Conservation (phyloP, 2,888 invertebrate genomes). For the Tachina lurida region DNA sequence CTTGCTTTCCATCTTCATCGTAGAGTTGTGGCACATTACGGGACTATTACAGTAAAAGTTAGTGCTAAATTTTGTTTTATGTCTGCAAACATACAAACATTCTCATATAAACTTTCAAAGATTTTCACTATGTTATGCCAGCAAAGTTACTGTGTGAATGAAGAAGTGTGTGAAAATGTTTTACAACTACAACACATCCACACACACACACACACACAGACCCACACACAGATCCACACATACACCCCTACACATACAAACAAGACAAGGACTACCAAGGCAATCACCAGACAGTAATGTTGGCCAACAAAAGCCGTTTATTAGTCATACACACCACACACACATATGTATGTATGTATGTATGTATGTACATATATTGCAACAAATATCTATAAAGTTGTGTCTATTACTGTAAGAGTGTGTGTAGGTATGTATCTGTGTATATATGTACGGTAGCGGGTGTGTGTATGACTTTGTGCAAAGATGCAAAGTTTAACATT, state of each 20-base stretch:
- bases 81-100: slow-evolving; percentile 28
- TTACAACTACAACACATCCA: slow-evolving; percentile 28
- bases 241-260: slow-evolving; percentile 15
- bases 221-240: slow-evolving; percentile 2
- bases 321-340: slow-evolving; percentile 37
- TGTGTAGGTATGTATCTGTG: not conserved
- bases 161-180: slow-evolving; percentile 10
- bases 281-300: slow-evolving; percentile 68
- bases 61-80: slow-evolving; percentile 60
- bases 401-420: not conserved
- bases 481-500: slow-evolving; percentile 46
- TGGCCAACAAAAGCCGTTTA: slow-evolving; percentile 62
- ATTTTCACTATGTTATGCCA: not conserved
- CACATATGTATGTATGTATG: not conserved
- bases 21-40: slow-evolving; percentile 30
- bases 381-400: slow-evolving; percentile 15
- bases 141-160: not conserved
- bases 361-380: not conserved
- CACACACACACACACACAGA: slow-evolving; percentile 19
- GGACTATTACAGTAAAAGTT: slow-evolving; percentile 56
- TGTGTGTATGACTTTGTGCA: slow-evolving; percentile 34
- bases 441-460: not conserved
- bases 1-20: slow-evolving; percentile 25
- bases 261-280: slow-evolving; percentile 59
- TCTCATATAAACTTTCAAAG: slow-evolving; percentile 6